Evolutionary conservation across 92 coral and sea anemone species (phyloP).

Genomic region (Umimayanthus kanabou): DNA sequence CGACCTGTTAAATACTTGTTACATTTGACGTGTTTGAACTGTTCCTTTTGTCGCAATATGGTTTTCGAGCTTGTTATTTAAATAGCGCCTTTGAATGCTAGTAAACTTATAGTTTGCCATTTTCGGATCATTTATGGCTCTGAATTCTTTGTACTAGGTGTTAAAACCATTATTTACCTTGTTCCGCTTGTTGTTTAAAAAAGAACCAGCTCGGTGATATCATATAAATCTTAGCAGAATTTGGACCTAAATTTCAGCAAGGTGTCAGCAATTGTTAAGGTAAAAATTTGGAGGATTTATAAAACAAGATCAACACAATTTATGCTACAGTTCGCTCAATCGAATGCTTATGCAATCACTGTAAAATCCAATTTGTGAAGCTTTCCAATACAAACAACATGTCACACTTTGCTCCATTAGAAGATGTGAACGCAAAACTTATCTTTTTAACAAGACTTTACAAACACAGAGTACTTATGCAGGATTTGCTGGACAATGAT

Average conservation of each 20-base stretch:
- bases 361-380: slow-evolving; percentile 40
- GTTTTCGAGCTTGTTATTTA: not conserved
- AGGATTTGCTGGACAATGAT: not conserved
- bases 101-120: not conserved
- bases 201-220: slow-evolving; percentile 1
- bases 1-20: not conserved
- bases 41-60: not conserved
- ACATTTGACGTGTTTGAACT: not conserved
- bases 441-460: slow-evolving; percentile 13
- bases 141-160: slow-evolving; percentile 41
- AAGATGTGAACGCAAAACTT: not conserved
- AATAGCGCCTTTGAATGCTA: slow-evolving; percentile 1
- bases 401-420: not conserved
- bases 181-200: slow-evolving; percentile 26
- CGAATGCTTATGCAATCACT: slow-evolving; percentile 40
- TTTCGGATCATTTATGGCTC: not conserved
- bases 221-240: slow-evolving; percentile 6
- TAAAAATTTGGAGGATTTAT: no score
- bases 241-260: not conserved
- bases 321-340: not conserved
- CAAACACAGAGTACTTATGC: slow-evolving; percentile 12
- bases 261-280: not conserved
- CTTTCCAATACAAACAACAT: slow-evolving; percentile 43
- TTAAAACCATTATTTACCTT: slow-evolving; percentile 47
- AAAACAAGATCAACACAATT: not conserved